Conservation (phyloP, 2,113 vertebrate species). For the Varanus salvator region DNA sequence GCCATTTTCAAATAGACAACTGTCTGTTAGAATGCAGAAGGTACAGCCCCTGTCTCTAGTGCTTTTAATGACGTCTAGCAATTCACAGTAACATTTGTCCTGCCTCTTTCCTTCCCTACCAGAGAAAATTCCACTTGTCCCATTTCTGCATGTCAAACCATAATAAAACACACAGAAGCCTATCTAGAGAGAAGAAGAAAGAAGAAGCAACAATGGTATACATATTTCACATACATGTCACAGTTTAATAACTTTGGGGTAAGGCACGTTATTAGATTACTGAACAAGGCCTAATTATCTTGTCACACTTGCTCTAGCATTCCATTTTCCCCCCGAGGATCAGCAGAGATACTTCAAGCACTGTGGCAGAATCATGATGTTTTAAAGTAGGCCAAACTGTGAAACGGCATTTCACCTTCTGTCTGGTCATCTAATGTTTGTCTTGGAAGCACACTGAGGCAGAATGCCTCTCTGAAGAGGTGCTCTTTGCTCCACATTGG, state of each 20-base stretch:
- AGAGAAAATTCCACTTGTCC: not conserved
- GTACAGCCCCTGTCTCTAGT: no score
- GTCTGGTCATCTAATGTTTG: not conserved
- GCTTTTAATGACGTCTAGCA: no score
- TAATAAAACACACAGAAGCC: not conserved
- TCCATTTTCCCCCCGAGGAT: no score
- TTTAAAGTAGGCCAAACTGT: not conserved
- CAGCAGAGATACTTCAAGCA: not conserved
- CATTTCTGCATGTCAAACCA: not conserved
- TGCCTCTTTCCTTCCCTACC: no score
- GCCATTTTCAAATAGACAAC: no score
- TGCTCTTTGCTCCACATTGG: constrained; percentile 3
- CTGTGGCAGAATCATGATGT: not conserved
- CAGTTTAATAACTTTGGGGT: not conserved
- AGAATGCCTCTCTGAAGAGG: not conserved
- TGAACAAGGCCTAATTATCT: not conserved
- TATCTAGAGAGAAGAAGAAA: not conserved
- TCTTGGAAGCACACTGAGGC: not conserved
- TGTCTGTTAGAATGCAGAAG: no score
- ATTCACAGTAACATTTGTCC: no score
- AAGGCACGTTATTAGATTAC: not conserved
- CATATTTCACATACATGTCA: not conserved
- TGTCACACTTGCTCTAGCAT: no score
- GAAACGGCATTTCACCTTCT: not conserved
- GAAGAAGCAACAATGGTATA: not conserved